Base-by-base conservation (phyloP, 1,140 invertebrate species). In the Drosophila nikananu region DNA sequence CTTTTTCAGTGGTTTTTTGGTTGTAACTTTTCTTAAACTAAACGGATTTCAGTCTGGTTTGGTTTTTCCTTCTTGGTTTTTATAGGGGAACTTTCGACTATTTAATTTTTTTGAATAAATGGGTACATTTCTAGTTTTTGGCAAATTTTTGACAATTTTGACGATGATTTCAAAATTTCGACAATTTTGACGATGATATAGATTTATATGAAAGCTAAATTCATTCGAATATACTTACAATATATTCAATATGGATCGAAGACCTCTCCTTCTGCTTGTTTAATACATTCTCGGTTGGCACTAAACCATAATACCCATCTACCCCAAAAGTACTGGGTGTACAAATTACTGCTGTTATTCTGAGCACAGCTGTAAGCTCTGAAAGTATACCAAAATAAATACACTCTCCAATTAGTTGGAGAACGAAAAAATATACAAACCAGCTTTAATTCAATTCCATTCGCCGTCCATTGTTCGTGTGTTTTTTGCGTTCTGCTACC, bases 401-500 rank as follows among this genome's bases (percentile, higher is more conserved):
- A 13, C 57, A 21, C 66, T 12, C 55, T 15, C 44, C 35, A 39
- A 39, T 48, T 76, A 76, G 65, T 67, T 59, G 54, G 6, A 39
- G 51, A 25, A 58, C 42, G 21, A 51, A 64, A 46, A 68, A 8
- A 23, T 13, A 23, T 51, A 55, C 51, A 54, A 46, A 41, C 37
- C 39, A 19, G 51, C 51, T 27, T n/a, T 66, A 82, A 90, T 84
- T 83, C 51, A 79, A 87, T 90, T 87, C 35, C 42, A 79, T 65
- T 75, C 25, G 44, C 58, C 62, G 63, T 15, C 27, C 65, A 57
- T 60, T 62, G 58, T 87, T 75, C 67, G 49, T 71, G 62, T 77
- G 55, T 68, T 73, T 67, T 73, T 81, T 73, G 67, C 64, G 48
- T 55, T 60, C 46, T 49, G 51, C 37, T 78, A 27, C 62, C 62